Percentiles rank a stretch among this genome's conserved stretches.
These are phyloP conservation scores for Telenomus remus DNA, from an alignment of 1,140 invertebrate genomes.

Conservation along the genomic window DNA sequence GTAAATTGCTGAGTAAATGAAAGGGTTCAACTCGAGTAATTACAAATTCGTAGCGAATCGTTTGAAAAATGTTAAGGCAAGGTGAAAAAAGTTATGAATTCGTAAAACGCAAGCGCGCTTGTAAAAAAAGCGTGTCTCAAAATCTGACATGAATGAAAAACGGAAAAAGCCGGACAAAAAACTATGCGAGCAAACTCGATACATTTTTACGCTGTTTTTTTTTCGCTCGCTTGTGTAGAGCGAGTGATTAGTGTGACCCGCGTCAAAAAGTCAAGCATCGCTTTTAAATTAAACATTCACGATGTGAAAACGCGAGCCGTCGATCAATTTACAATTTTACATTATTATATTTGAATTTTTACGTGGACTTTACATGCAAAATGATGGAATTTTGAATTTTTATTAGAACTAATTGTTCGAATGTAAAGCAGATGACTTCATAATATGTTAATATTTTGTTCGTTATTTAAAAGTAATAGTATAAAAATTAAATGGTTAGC, in stretches of 20 bases:
- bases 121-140: constrained; percentile 18
- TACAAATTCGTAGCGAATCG: constrained; percentile 12
- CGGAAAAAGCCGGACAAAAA: constrained; percentile 10
- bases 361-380: too few relatives aligned
- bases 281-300: constrained; percentile 38
- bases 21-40: not conserved
- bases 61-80: constrained; percentile 11
- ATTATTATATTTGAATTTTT: constrained; percentile 34
- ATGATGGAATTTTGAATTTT: too few relatives aligned
- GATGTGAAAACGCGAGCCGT: constrained; percentile 19
- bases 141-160: constrained; percentile 28
- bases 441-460: not conserved
- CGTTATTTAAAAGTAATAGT: constrained; percentile 11
- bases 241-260: constrained; percentile 36
- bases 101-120: constrained; percentile 1
- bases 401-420: constrained; percentile 6
- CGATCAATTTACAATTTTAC: constrained; percentile 10
- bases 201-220: constrained; percentile 22
- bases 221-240: constrained; percentile 21
- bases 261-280: constrained; percentile 34
- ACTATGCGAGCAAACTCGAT: constrained; percentile 3
- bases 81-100: constrained; percentile 14
- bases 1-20: not conserved
- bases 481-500: not conserved
- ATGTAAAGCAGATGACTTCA: constrained; percentile 14